phyloP scores from a whole-genome alignment of 2,888 invertebrate species.

The Lasioglossum vierecki region DNA sequence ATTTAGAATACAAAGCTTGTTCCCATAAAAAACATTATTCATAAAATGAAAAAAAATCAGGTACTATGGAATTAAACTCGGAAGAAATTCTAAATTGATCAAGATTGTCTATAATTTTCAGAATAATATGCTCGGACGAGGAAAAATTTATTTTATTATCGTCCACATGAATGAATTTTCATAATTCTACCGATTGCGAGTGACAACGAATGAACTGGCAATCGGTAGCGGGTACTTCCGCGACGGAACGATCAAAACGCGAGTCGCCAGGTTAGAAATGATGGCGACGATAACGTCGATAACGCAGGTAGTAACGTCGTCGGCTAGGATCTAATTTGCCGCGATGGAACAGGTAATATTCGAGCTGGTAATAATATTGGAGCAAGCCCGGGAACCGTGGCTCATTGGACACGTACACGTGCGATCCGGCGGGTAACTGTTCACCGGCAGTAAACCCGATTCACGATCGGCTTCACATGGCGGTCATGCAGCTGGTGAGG shows the following conservation, averaged over 20 bases:
- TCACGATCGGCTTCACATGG: slow-evolving; percentile 71
- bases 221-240: not conserved
- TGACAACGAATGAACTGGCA: not conserved
- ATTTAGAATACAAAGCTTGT: too few species aligned
- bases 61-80: too few species aligned
- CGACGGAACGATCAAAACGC: not conserved
- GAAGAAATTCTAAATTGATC: too few species aligned
- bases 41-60: too few species aligned
- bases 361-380: slow-evolving; percentile 17
- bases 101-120: too few species aligned
- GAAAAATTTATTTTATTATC: too few species aligned
- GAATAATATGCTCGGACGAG: too few species aligned
- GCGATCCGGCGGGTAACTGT: slow-evolving; percentile 69
- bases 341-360: slow-evolving; percentile 12
- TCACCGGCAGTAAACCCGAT: slow-evolving; percentile 72
- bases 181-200: too few species aligned
- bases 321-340: slow-evolving; percentile 29
- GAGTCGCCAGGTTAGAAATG: not conserved
- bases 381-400: slow-evolving; percentile 60
- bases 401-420: slow-evolving; percentile 70
- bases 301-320: not conserved
- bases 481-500: slow-evolving; percentile 68
- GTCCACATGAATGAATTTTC: too few species aligned
- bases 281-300: not conserved
- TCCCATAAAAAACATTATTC: too few species aligned